These are phyloP conservation scores for Rhinichthys klamathensis DNA, from an alignment of 2,113 vertebrate species.

Conservation along the genomic window DNA sequence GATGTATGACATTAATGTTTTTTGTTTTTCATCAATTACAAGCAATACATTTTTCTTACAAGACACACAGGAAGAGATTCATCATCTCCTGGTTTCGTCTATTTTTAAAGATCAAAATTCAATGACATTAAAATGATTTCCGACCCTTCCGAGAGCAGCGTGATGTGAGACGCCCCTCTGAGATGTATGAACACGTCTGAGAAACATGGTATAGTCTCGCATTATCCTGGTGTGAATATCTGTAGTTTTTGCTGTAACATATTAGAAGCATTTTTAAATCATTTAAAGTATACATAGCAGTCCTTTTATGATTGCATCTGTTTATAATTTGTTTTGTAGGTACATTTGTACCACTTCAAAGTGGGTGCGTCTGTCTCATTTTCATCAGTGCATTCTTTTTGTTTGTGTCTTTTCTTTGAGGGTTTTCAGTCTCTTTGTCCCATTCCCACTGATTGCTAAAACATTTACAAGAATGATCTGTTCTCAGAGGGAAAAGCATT, in stretches of 20 bases:
- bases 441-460: slow-evolving; percentile 42
- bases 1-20: slow-evolving; percentile 22
- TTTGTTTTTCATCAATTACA: slow-evolving; percentile 41
- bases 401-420: not conserved
- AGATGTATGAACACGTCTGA: slow-evolving; percentile 1
- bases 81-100: slow-evolving; percentile 20
- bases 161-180: not conserved
- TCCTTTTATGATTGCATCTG: slow-evolving; percentile 75
- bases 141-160: not conserved
- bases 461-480: slow-evolving; percentile 41
- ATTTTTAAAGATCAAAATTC: slow-evolving; percentile 3
- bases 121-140: slow-evolving; percentile 3
- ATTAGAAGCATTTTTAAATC: slow-evolving; percentile 78
- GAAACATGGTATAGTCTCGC: slow-evolving; percentile 6
- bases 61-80: slow-evolving; percentile 29
- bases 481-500: not conserved
- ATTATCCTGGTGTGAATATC: slow-evolving; percentile 73
- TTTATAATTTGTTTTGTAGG: slow-evolving; percentile 72
- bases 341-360: slow-evolving; percentile 66
- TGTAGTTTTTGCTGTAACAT: slow-evolving; percentile 79
- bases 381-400: not conserved
- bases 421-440: slow-evolving; percentile 13
- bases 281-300: slow-evolving; percentile 71
- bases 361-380: slow-evolving; percentile 65
- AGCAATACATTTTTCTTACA: slow-evolving; percentile 60